phyloP scores from a whole-genome alignment of 2,888 invertebrate genomes.

The Apotomis capreana region DNA sequence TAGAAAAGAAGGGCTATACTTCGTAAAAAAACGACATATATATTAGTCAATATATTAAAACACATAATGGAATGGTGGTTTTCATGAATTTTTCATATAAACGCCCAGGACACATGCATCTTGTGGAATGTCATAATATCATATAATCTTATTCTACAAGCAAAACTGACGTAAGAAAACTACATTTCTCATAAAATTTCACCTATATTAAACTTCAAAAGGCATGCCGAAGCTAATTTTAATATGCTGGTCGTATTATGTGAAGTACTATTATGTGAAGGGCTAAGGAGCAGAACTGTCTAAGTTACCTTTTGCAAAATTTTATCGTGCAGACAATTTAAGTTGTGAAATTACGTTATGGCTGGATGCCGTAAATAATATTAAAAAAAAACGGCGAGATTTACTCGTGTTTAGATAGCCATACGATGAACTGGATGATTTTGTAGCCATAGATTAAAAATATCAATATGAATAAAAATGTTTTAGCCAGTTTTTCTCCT shows the following conservation, averaged over 20 bases:
- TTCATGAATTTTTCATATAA: conserved; percentile 13
- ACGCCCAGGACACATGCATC: conserved; percentile 9
- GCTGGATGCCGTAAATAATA: too few species aligned
- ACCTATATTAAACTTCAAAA: conserved; percentile 35
- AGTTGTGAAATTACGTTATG: too few species aligned
- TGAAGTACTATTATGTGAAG: conserved; percentile 27
- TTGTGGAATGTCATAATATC: conserved; percentile 29
- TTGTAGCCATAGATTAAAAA: too few species aligned
- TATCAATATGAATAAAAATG: too few species aligned
- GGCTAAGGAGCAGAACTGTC: too few species aligned
- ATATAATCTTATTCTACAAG: conserved; percentile 30
- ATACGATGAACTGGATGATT: too few species aligned
- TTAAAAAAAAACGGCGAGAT: too few species aligned
- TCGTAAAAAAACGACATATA: conserved; percentile 1
- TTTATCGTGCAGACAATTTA: too few species aligned
- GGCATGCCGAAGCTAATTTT: conserved; percentile 26
- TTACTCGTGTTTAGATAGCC: too few species aligned
- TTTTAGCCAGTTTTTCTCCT: too few species aligned
- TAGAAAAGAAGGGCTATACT: neutral
- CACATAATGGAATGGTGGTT: conserved; percentile 5
- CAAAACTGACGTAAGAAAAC: conserved; percentile 33
- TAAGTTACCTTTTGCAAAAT: too few species aligned
- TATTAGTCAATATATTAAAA: conserved; percentile 19
- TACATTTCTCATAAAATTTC: conserved; percentile 30
- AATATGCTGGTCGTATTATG: conserved; percentile 35